Conservation (phyloP, 2,797 vertebrate genomes). For the Diplodus sargus region DNA sequence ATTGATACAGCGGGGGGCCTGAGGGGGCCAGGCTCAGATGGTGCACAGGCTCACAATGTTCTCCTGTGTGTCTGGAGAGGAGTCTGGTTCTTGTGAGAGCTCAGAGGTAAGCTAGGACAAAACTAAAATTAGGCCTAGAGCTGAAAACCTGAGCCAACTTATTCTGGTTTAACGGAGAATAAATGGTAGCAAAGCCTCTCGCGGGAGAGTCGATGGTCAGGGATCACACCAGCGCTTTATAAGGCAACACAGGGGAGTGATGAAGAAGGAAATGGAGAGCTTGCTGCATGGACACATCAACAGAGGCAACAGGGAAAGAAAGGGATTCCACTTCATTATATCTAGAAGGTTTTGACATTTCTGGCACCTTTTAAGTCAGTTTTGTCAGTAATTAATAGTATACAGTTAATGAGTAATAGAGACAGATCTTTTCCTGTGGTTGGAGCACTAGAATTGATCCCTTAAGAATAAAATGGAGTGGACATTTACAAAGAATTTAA, state of each 20-base stretch:
- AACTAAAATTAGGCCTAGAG: conserved; percentile 57
- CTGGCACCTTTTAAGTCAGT: background rate
- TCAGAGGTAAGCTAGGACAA: conserved; percentile 64
- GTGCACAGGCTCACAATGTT: conserved; percentile 71
- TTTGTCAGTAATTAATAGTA: background rate
- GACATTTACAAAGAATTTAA: background rate
- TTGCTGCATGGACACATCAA: background rate
- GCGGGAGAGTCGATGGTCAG: conserved; percentile 68
- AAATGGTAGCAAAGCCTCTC: conserved; percentile 84
- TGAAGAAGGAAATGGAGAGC: conserved; percentile 1
- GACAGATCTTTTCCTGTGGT: background rate
- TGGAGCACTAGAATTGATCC: background rate
- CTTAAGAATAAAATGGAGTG: background rate
- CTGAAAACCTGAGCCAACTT: conserved; percentile 50
- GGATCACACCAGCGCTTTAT: conserved; percentile 6
- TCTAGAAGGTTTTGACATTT: background rate
- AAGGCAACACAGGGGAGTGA: background rate
- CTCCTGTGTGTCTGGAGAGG: conserved; percentile 63
- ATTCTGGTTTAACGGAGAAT: conserved; percentile 82
- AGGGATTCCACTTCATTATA: background rate
- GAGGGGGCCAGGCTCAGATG: conserved; percentile 82
- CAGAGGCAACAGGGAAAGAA: background rate
- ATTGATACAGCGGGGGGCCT: conserved; percentile 87
- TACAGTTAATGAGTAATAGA: background rate
- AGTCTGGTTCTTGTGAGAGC: conserved; percentile 51